Evolutionary conservation across 1,140 invertebrate genomes (phyloP), one percentile per base, ranked within the genome.

Genomic region (Musca domestica): DNA sequence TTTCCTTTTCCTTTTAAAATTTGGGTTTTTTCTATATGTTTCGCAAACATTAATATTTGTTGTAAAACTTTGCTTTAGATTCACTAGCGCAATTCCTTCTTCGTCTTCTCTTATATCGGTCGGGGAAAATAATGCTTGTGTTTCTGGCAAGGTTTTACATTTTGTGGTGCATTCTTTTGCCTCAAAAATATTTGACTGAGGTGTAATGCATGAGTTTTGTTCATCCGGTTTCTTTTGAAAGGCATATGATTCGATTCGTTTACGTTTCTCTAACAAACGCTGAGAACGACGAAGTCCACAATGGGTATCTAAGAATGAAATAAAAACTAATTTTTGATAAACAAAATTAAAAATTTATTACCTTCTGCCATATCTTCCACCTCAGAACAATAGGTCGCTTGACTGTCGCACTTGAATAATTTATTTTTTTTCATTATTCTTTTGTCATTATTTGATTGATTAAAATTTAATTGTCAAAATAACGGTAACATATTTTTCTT

Each of bases 331-430:
- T 19, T 22, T 1, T 23, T 56, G n/a, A 56, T 12, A 56, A 20
- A 20, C 20, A 41, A 47, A 12, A 9, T 47, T 46, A 17, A 46
- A 64, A 47, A 15, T 22, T 48, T 23, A 6, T 64, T 47, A 64
- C 63, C 19, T 48, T 48, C 20, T 22, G 46, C 7, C 30, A 64
- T 23, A 34, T 64, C 23, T 15, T 64, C 61, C 10, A 47, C 61
- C 20, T 64, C 41, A 3, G 61, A 64, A 46, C 30, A 46, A 46
- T 64, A 64, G 0, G 61, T 64, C 19, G 20, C 34, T 15, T 64
- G 17, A 64, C 63, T 64, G 48, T 48, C 63, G 22, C 1, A 51
- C 17, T 51, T 17, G 3, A n/a, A 3, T 14, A 2, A 49, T 19
- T n/a, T 19, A 63, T 41, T 63, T 41, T 20, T 41, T 63, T 63